These are phyloP conservation scores for Chionis minor DNA, from an alignment of 2,113 vertebrate genomes.

Conservation along the genomic window DNA sequence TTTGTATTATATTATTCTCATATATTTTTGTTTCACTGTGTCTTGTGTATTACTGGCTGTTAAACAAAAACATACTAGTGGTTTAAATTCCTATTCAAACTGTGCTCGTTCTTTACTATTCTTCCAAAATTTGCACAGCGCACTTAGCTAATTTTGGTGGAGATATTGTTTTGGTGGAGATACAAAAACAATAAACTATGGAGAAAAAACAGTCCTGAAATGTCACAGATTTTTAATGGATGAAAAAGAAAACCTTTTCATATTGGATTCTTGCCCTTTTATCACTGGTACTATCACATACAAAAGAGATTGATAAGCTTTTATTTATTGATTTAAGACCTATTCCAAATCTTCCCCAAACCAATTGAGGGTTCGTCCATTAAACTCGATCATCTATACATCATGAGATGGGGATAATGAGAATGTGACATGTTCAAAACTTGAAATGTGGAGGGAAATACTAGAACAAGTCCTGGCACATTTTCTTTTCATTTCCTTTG, in stretches of 20 bases:
- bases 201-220: neutral
- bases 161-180: neutral
- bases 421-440: neutral
- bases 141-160: neutral
- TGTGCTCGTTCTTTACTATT: neutral
- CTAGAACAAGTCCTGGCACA: rapidly evolving
- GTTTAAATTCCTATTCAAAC: neutral
- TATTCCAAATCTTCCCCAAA: neutral
- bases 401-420: neutral
- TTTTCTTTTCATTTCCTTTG: neutral
- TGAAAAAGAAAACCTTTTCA: neutral
- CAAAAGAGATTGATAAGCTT: neutral
- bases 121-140: neutral
- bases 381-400: neutral
- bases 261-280: neutral
- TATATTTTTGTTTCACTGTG: neutral
- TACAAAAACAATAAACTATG: neutral
- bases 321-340: neutral
- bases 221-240: neutral
- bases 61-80: neutral
- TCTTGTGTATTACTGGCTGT: neutral
- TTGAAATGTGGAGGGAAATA: neutral
- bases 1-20: neutral
- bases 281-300: neutral
- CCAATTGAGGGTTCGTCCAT: neutral